A percentile compares a stretch with the other conserved stretches of the same genome.
These are phyloP conservation scores for Psittacula echo DNA, from an alignment of 2,797 vertebrate genomes.

Conservation along the genomic window DNA sequence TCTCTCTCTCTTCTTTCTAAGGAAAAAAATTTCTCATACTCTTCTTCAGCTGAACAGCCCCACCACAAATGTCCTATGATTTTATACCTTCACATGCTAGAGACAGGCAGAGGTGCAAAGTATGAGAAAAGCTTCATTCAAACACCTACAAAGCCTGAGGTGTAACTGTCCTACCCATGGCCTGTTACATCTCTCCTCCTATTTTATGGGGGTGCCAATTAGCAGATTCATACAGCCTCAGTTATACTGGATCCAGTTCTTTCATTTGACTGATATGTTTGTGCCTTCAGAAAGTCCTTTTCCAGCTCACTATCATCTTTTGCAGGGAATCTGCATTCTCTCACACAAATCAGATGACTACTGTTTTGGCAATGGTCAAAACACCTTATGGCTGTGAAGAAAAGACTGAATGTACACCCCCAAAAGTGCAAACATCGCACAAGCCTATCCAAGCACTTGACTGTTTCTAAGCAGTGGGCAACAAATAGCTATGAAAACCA, in stretches of 20 bases:
- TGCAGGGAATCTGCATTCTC: neutral
- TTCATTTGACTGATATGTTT: neutral
- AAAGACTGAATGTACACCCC: neutral
- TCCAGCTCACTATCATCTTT: accelerated
- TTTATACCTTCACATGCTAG: neutral
- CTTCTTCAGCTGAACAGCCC: neutral
- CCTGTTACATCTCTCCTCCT: neutral
- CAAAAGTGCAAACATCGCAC: neutral
- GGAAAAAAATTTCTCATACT: neutral
- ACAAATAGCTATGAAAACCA: neutral
- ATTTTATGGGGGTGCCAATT: neutral
- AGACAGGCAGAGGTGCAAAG: neutral
- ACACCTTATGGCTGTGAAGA: neutral
- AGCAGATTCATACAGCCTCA: neutral
- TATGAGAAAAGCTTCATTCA: neutral
- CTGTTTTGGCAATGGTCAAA: neutral
- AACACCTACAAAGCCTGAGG: neutral
- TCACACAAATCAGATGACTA: neutral
- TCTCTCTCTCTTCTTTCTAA: neutral
- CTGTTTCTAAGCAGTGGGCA: neutral
- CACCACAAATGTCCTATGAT: neutral
- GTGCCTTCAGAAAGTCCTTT: neutral
- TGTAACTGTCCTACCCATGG: neutral
- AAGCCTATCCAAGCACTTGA: neutral
- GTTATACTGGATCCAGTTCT: neutral